A percentile compares a stretch with the other conserved stretches of the same genome.
Conservation (phyloP, 2,113 vertebrate genomes). For the Apteryx mantelli region DNA sequence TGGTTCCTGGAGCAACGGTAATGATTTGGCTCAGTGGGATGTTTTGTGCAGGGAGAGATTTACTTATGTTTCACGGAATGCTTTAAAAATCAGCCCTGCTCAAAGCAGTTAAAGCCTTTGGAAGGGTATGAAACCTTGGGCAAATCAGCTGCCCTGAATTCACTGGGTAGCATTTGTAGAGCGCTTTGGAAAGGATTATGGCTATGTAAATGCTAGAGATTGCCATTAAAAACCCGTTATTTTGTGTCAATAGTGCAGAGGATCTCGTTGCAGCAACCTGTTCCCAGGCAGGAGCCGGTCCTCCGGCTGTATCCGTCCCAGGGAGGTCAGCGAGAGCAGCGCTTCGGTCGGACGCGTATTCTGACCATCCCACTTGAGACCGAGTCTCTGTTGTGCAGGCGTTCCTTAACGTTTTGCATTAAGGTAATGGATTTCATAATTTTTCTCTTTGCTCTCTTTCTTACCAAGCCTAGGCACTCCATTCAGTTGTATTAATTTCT, state of each 20-base stretch:
- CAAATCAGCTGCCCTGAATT: background rate
- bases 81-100: background rate
- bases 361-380: rapidly evolving
- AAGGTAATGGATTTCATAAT: background rate
- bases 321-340: background rate
- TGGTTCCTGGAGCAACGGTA: background rate
- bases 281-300: background rate
- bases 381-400: background rate
- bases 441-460: background rate
- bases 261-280: background rate
- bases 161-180: background rate
- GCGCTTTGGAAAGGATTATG: background rate
- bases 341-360: background rate
- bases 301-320: rapidly evolving
- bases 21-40: background rate
- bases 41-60: background rate
- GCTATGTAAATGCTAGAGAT: rapidly evolving
- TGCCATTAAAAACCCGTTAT: rapidly evolving
- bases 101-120: background rate
- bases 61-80: background rate
- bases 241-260: rapidly evolving
- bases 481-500: background rate
- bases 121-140: background rate
- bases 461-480: background rate
- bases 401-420: background rate